These are phyloP conservation scores for Megaceryle torquata DNA, from an alignment of 2,113 vertebrate genomes.

Conservation along the genomic window DNA sequence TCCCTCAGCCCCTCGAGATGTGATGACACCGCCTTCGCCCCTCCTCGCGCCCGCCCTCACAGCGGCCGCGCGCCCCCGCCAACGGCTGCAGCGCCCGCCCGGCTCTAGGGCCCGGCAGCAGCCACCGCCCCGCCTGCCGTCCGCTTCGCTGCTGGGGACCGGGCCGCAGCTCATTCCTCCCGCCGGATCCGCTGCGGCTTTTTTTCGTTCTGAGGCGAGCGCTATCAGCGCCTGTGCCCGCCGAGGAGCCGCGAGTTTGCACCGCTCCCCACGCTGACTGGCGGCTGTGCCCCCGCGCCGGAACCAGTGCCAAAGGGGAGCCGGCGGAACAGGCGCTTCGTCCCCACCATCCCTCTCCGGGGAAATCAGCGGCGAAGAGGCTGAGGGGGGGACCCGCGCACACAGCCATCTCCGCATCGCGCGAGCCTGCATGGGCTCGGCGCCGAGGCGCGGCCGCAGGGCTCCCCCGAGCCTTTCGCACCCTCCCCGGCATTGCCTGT, in stretches of 20 bases:
- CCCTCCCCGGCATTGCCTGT: background rate
- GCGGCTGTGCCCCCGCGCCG: background rate
- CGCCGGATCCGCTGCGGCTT: too few species aligned
- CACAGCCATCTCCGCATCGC: background rate
- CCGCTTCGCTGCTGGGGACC: too few species aligned
- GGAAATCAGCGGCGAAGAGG: background rate
- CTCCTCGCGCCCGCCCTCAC: too few species aligned
- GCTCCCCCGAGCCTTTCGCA: background rate
- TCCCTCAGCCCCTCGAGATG: too few species aligned
- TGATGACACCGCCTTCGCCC: too few species aligned
- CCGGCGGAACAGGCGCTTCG: background rate
- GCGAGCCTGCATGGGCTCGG: background rate
- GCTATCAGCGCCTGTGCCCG: background rate
- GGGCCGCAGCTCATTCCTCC: too few species aligned
- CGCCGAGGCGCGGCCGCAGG: background rate
- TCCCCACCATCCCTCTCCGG: background rate
- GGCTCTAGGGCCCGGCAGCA: too few species aligned
- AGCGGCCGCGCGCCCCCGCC: too few species aligned
- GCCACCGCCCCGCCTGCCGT: too few species aligned
- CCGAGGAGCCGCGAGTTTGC: background rate
- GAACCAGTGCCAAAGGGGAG: background rate
- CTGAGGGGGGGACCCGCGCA: background rate
- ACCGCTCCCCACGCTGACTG: background rate
- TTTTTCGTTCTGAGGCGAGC: too few species aligned
- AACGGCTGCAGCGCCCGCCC: too few species aligned